Evolutionary conservation across 2,888 invertebrate genomes (phyloP).

Genomic region (Habroteleia sp.): DNA sequence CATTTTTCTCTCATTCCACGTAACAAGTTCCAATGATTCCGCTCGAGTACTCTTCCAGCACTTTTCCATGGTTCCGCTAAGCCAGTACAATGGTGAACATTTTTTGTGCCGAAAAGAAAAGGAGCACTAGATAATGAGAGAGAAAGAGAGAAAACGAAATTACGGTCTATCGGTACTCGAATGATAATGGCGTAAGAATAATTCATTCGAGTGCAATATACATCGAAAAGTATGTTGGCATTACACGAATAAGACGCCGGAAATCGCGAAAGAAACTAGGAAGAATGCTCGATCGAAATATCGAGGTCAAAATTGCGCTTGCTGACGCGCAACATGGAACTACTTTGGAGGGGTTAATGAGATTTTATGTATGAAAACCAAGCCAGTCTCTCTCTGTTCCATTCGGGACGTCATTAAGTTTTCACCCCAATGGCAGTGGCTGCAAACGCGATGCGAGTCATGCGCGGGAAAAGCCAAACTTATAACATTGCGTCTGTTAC

Average conservation of each 20-base stretch:
- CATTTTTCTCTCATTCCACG: constrained; percentile 13
- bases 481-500: constrained; percentile 47
- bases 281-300: constrained; percentile 22
- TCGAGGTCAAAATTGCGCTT: constrained; percentile 45
- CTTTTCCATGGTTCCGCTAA: constrained; percentile 26
- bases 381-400: constrained; percentile 39
- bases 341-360: constrained; percentile 66
- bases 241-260: background rate
- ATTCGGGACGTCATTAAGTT: constrained; percentile 61
- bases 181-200: constrained; percentile 19
- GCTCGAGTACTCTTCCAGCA: constrained; percentile 38
- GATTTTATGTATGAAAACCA: constrained; percentile 69
- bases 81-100: constrained; percentile 31
- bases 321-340: background rate
- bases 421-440: constrained; percentile 51
- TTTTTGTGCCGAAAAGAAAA: constrained; percentile 35
- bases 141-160: constrained; percentile 35
- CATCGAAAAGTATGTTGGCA: constrained; percentile 10
- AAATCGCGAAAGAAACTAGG: constrained; percentile 1
- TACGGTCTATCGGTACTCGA: constrained; percentile 50
- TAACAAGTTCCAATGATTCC: constrained; percentile 51
- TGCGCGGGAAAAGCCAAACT: constrained; percentile 39
- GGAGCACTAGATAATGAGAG: constrained; percentile 13
- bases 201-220: constrained; percentile 40
- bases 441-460: constrained; percentile 33